A percentile compares a stretch with the other conserved stretches of the same genome.
These are phyloP conservation scores for Selenia dentaria DNA, from an alignment of 2,888 invertebrate genomes.

Conservation along the genomic window DNA sequence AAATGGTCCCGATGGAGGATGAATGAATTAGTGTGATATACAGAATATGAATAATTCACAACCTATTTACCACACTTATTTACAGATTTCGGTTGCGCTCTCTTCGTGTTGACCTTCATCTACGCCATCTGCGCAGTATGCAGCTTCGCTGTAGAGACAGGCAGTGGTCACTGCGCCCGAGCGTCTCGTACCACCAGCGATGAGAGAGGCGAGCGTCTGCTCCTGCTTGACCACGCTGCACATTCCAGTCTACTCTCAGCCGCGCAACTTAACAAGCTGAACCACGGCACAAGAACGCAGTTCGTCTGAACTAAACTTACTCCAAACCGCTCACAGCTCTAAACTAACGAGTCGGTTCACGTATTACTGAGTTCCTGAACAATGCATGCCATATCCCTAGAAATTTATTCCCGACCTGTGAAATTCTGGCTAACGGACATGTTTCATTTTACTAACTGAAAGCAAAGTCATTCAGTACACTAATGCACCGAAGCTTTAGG, in stretches of 20 bases:
- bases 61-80: conserved; percentile 21
- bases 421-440: no score
- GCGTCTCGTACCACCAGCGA: conserved; percentile 47
- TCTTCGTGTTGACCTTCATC: conserved; percentile 69
- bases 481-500: no score
- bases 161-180: conserved; percentile 54
- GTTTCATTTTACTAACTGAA: no score
- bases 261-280: conserved; percentile 71
- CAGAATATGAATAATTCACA: no score
- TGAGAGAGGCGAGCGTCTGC: conserved; percentile 69
- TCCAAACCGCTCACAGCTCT: no score
- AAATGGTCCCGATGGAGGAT: no score
- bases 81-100: conserved; percentile 69
- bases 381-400: no score
- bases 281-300: conserved; percentile 67
- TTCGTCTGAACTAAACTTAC: conserved; percentile 56
- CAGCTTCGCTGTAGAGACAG: conserved; percentile 71
- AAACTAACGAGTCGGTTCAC: no score
- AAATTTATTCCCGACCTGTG: no score
- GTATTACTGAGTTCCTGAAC: no score
- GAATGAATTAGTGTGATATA: no score
- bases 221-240: conserved; percentile 73
- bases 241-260: conserved; percentile 76
- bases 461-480: no score
- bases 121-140: conserved; percentile 77